phyloP scores from a whole-genome alignment of 2,797 vertebrate species.

The Anolis apletophallus region DNA sequence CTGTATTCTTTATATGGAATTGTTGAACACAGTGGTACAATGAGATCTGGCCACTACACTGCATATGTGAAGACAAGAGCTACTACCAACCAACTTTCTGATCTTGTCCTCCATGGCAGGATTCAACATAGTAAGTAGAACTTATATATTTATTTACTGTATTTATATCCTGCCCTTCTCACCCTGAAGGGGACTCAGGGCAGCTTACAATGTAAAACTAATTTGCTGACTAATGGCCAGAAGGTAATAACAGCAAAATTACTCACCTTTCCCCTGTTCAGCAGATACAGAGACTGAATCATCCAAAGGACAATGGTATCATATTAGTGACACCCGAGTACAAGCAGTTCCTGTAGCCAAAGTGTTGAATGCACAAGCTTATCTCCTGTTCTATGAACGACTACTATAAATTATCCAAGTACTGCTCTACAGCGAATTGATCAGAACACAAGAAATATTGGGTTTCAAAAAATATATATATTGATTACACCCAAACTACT shows the following conservation, averaged over 20 bases:
- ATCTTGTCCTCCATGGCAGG: conserved; percentile 76
- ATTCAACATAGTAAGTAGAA: conserved; percentile 76
- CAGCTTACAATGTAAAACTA: not conserved
- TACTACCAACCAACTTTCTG: conserved; percentile 70
- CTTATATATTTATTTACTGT: not conserved
- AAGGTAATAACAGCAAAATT: not conserved
- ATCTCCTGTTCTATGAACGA: conserved; percentile 97
- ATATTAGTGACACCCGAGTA: conserved; percentile 92
- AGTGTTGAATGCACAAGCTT: conserved; percentile 93
- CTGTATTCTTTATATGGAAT: conserved; percentile 94
- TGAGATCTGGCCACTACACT: conserved; percentile 96
- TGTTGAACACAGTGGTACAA: conserved; percentile 96
- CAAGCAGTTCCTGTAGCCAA: conserved; percentile 86
- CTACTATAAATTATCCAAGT: conserved; percentile 71
- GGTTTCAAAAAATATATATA: not conserved
- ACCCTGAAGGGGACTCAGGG: too few species aligned
- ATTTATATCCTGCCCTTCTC: too few species aligned
- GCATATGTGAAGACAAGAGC: conserved; percentile 89
- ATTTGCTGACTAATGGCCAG: not conserved
- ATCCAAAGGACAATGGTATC: conserved; percentile 90
- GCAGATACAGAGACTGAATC: conserved; percentile 75
- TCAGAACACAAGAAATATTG: not conserved
- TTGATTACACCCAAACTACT: not conserved
- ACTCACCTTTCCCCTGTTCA: conserved; percentile 36
- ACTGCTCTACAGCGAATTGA: not conserved